Evolutionary conservation across 2,888 invertebrate species (phyloP), one percentile per base, ranked within the genome.

Genomic region (Ceraclea dissimilis): DNA sequence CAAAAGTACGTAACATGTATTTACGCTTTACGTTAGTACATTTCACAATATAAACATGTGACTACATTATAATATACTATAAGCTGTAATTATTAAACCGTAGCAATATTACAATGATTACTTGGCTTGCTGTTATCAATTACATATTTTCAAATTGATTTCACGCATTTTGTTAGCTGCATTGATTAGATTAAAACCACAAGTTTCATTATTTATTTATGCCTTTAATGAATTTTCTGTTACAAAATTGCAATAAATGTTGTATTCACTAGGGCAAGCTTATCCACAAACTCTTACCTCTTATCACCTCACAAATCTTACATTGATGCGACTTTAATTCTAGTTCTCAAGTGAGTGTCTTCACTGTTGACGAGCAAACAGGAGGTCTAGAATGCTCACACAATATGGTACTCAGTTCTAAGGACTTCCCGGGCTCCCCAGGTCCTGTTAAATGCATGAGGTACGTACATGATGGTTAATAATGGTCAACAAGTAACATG

Each of bases 311-410:
- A n/a, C n/a, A n/a, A n/a, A n/a, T n/a, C n/a, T n/a, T n/a, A n/a
- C n/a, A n/a, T n/a, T n/a, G n/a, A n/a, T n/a, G n/a, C n/a, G n/a
- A n/a, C n/a, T n/a, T n/a, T n/a, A n/a, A n/a, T n/a, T n/a, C n/a
- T 72, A 93, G 92, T 78, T 93, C 96, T 16, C 90, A 94, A 70
- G 91, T 93, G 53, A 83, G 90, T 52, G 93, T 96, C 1, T 98
- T 93, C 72, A 88, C 89, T 68, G 88, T 97, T 65, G 98, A 99
- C 72, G 98, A 98, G 70, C 85, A 88, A 51, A 94, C 95, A 1
- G 97, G 97, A 1, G 92, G 94, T 0, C 73, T 99, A 62, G 90
- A 93, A 68, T 76, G 91, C 55, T 93, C 94, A 1, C 96, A 97
- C 70, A 85, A 85, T 21, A 83, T 97, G 66, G 79, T 86, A 58